These are phyloP conservation scores for Apoderus coryli DNA, from an alignment of 2,888 invertebrate genomes.

Conservation along the genomic window DNA sequence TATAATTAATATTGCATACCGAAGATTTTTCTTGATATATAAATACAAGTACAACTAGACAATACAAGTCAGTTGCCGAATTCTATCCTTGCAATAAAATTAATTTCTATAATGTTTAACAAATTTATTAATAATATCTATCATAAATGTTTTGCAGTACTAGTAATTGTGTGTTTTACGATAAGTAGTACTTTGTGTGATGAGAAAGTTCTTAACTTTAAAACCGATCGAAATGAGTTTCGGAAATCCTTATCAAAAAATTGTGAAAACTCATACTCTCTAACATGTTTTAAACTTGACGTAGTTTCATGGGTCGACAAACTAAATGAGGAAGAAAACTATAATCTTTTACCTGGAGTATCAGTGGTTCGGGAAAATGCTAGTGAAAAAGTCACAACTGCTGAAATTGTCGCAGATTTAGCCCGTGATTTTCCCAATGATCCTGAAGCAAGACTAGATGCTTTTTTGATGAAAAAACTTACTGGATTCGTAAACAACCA, in stretches of 20 bases:
- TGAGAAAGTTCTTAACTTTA: too few relatives aligned
- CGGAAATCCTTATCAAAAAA: slow-evolving; percentile 24
- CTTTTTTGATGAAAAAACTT: slow-evolving; percentile 50
- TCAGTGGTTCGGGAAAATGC: slow-evolving; percentile 47
- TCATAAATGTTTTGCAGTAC: too few relatives aligned
- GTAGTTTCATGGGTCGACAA: slow-evolving; percentile 57
- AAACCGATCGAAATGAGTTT: neutral
- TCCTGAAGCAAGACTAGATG: slow-evolving; percentile 56
- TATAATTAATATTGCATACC: too few relatives aligned
- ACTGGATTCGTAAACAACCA: slow-evolving; percentile 54
- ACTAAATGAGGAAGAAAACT: slow-evolving; percentile 48
- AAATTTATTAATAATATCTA: too few relatives aligned
- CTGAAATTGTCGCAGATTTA: slow-evolving; percentile 54
- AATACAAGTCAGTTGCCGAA: too few relatives aligned
- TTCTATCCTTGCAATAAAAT: too few relatives aligned
- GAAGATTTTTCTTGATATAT: too few relatives aligned
- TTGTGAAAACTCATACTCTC: slow-evolving; percentile 43
- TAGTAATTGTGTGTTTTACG: too few relatives aligned
- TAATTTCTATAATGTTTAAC: too few relatives aligned
- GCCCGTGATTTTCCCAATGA: slow-evolving; percentile 57
- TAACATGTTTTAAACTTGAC: slow-evolving; percentile 61
- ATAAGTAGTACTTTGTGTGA: too few relatives aligned
- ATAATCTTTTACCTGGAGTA: slow-evolving; percentile 52
- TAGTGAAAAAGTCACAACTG: slow-evolving; percentile 33
- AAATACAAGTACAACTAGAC: too few relatives aligned